These are phyloP conservation scores for Drepanosiphum platanoidis DNA, from an alignment of 2,888 invertebrate genomes.

Conservation along the genomic window DNA sequence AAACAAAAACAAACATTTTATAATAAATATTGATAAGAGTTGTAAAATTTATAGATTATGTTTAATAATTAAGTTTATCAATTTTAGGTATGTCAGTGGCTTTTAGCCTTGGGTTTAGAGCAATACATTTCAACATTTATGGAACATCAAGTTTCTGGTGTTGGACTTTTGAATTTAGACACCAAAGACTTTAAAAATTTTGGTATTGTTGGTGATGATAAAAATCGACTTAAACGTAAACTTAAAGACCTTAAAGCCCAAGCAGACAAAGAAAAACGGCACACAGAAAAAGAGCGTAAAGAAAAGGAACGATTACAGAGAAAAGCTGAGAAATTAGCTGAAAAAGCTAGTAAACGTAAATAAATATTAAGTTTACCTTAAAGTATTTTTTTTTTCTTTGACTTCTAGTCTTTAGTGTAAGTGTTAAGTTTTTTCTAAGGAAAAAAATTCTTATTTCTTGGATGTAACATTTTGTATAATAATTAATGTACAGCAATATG, in stretches of 20 bases:
- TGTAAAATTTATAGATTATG: not conserved
- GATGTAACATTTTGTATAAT: conserved; percentile 37
- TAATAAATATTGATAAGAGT: too few relatives aligned
- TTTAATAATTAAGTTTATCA: conserved; percentile 20
- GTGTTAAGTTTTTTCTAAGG: conserved; percentile 53
- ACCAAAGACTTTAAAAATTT: conserved; percentile 88
- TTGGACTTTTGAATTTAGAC: conserved; percentile 85
- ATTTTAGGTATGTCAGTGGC: conserved; percentile 89
- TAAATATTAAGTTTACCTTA: conserved; percentile 67
- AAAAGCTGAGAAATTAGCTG: conserved; percentile 85
- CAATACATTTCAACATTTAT: conserved; percentile 88
- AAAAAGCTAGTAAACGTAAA: conserved; percentile 75
- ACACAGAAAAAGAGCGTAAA: conserved; percentile 85
- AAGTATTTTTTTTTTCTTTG: conserved; percentile 47
- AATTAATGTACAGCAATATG: conserved; percentile 38
- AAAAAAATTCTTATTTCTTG: conserved; percentile 26
- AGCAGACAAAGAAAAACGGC: conserved; percentile 77
- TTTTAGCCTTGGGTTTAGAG: conserved; percentile 82
- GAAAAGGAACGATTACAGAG: conserved; percentile 85
- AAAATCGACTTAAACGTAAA: conserved; percentile 83
- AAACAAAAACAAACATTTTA: too few relatives aligned
- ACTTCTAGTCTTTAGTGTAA: conserved; percentile 61
- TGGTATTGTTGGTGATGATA: conserved; percentile 74
- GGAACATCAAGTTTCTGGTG: conserved; percentile 88
- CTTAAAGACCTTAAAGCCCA: conserved; percentile 84